Evolutionary conservation across 2,113 vertebrate genomes (phyloP), one percentile per base, ranked within the genome.

Genomic region (Ahaetulla prasina): DNA sequence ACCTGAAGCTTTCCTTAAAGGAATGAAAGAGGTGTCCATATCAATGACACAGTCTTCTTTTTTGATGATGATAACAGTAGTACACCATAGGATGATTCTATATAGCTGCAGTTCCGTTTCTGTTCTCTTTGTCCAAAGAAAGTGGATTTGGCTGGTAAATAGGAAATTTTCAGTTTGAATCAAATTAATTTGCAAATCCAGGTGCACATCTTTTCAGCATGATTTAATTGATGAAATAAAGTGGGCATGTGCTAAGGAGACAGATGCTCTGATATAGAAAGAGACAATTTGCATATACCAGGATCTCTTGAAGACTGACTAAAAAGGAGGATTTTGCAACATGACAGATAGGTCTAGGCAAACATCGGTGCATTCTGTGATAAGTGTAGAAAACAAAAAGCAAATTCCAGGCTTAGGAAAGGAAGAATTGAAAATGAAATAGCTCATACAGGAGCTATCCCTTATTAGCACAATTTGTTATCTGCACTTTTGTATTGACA

Each of bases 161-260:
- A 89, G 7, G 43, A 60, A 74, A 50, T 35, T 20, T 22, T 68
- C 50, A 39, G 63, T 53, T 22, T 84, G 74, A 89, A 39, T 47
- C 52, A 93, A 92, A 90, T 95, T 85, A 95, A 95, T 25, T 16
- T 80, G 49, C 54, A 53, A 47, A 92, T 80, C 52, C 25, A 60
- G 89, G 43, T 86, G 27, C 18, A 63, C 74, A 45, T 47, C 25
- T 93, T 90, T 90, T 43, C 45, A 90, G 91, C 63, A 92, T 92
- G 91, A 94, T 55, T 93, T 93, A 39, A 43, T 80, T 39, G 35
- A 22, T 80, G 6, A 80, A 80, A 22, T 39, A 6, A 35, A 80
- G 18, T 35, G 18, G 74, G 35, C 74, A 39, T 39, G 74, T 80
- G 74, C 74, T 80, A 39, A 43, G 74, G 18, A 20, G 74, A 80